Base-by-base conservation (phyloP, 2,797 vertebrate genomes). In the Semotilus atromaculatus region DNA sequence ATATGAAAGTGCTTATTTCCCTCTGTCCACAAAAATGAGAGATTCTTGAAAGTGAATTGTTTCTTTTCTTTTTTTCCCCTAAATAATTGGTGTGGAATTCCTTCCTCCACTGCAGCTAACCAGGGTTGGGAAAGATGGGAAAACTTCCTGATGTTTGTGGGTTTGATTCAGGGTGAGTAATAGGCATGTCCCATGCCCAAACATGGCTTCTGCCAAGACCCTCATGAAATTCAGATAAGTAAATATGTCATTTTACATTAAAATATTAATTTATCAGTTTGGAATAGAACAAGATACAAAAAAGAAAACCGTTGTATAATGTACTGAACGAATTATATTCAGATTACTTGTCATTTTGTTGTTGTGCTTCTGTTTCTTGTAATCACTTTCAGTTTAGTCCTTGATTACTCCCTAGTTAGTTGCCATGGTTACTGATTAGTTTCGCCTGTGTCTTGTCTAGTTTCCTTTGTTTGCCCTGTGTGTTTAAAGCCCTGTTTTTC, bases 81-180 rank as follows among this genome's bases (percentile, higher is more conserved):
- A 29, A 19, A 70, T 91, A 86, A 93, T 94, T 93, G 92, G 87
- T 90, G 68, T 89, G 91, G 90, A 93, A 94, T 94, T 92, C 81
- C 88, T 72, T 86, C 91, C 91, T 92, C 85, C 90, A 90, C 5
- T 51, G 53, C 66, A 86, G 77, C 34, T 58, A 72, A 70, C 60
- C 5, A 64, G 31, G 43, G 72, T 34, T 70, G 48, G 40, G n/a
- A n/a, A n/a, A n/a, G n/a, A 80, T 81, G 58, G 36, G 40, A 23
- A 66, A 18, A 67, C 36, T 9, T 55, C 58, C 84, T 74, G 8
- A 76, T 81, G 58, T 68, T 81, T 85, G 71, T 74, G 70, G 78
- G 76, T 80, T 85, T 64, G 83, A 80, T 51, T 85, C 55, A 68
- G 58, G 45, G 19, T 86, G 62, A 43, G 80, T n/a, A 36, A 76